Evolutionary conservation across 30 jellyfish, hydroid and myxozoan species (phyloP).

Genomic region (Sanderia malayensis): DNA sequence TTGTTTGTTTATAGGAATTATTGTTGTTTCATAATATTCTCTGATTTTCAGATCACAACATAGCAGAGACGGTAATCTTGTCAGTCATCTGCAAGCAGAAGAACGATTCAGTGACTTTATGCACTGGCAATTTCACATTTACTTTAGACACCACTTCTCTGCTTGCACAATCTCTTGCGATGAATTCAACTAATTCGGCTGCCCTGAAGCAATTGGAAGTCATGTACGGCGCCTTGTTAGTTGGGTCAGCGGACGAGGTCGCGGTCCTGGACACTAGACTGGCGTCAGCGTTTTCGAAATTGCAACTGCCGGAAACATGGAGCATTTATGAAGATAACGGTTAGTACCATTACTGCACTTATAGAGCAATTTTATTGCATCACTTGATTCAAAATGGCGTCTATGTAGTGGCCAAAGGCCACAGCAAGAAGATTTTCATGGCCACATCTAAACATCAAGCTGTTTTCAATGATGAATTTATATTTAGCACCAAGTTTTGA

Average conservation of each 20-base stretch:
- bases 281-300: slow-evolving; percentile 39
- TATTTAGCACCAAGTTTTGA: too few relatives aligned
- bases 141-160: slow-evolving; percentile 71
- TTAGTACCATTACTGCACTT: too few relatives aligned
- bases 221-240: slow-evolving; percentile 35
- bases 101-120: slow-evolving; percentile 1
- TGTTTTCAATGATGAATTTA: too few relatives aligned
- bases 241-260: slow-evolving; percentile 24
- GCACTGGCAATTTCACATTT: slow-evolving; percentile 49
- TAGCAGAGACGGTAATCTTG: slow-evolving; percentile 70
- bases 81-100: slow-evolving; percentile 40
- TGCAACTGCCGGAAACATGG: slow-evolving; percentile 42
- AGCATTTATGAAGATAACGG: slow-evolving; percentile 39
- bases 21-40: not conserved
- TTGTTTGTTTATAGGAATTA: too few relatives aligned
- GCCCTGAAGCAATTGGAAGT: slow-evolving; percentile 64
- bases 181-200: slow-evolving; percentile 57
- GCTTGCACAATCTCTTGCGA: slow-evolving; percentile 80
- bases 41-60: slow-evolving; percentile 69
- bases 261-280: slow-evolving; percentile 53
- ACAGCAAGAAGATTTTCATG: too few relatives aligned
- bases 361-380: too few relatives aligned
- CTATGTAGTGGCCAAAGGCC: too few relatives aligned
- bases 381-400: too few relatives aligned
- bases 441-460: too few relatives aligned